phyloP scores from a whole-genome alignment of 1,140 invertebrate species.

The Metopolophium dirhodum region DNA sequence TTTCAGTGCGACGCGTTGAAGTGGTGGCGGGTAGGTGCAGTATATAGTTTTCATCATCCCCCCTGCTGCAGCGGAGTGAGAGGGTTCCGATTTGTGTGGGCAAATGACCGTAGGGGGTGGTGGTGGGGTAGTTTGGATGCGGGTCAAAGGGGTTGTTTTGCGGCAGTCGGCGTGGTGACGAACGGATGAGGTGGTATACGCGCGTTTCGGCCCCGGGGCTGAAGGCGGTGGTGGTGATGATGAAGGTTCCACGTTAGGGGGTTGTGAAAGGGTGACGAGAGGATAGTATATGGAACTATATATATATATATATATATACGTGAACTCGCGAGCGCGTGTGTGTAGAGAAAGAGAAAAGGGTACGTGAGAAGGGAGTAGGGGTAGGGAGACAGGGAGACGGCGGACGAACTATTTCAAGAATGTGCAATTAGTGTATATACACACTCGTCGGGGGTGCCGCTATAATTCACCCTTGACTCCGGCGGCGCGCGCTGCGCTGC shows the following conservation, averaged over 20 bases:
- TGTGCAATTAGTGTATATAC: conserved; percentile 61
- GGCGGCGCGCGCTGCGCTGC: conserved; percentile 40
- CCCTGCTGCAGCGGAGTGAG: not conserved
- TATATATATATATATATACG: conserved; percentile 28
- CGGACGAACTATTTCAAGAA: conserved; percentile 61
- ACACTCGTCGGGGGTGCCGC: conserved; percentile 55
- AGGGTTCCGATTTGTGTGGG: conserved; percentile 47
- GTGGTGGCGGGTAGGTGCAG: not conserved
- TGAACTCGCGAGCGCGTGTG: not conserved
- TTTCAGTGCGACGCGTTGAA: not conserved
- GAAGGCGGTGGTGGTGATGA: not conserved
- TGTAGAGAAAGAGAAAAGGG: conserved; percentile 46
- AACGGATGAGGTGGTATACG: not conserved
- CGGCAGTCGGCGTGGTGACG: not conserved
- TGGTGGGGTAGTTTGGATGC: not conserved
- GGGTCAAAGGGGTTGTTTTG: conserved; percentile 57
- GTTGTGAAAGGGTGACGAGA: conserved; percentile 54
- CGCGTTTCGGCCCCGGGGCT: not conserved
- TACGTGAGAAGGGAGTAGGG: not conserved
- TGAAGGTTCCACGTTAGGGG: conserved; percentile 38
- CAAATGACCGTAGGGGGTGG: conserved; percentile 39
- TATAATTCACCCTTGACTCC: conserved; percentile 58
- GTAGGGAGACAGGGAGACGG: conserved; percentile 49
- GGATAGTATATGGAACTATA: conserved; percentile 51
- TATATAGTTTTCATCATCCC: not conserved